Base-by-base conservation (phyloP, 2,113 vertebrate species). In the Limanda limanda region DNA sequence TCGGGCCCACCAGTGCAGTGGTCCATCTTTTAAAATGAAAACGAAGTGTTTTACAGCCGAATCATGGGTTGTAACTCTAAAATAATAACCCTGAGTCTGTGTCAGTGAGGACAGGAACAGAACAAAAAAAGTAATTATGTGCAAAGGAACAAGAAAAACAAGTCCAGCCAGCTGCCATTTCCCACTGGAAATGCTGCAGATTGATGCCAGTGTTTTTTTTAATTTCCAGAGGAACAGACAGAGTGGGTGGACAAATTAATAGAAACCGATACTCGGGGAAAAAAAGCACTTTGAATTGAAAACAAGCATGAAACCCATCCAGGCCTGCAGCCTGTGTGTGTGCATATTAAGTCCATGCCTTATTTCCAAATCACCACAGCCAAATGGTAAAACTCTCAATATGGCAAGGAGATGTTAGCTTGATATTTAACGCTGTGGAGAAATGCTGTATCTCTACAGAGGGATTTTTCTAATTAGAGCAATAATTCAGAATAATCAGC, bases 181-280 rank as follows among this genome's bases (percentile, higher is more conserved):
- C 81, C 88, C 76, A 66, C 14, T 84, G 83, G 87, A 89, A 86
- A 72, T 61, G 78, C 82, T 77, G 58, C 76, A 78, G 86, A 83
- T 84, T 77, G 79, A 86, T 86, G 83, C 45, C 68, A 75, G 78
- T 68, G 61, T 86, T 63, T 80, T n/a, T n/a, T 76, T 12, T 6
- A 23, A 80, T 86, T 86, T 87, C 81, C 60, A 88, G 82, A 89
- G 79, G 64, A 88, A 77, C 74, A 74, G 76, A 84, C 79, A 59
- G 78, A 84, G 84, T 75, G 73, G 76, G 73, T 68, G 83, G 79
- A 85, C 83, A 87, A 89, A 91, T 88, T 80, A 85, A 84, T 84
- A 83, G 78, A 88, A 86, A 83, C 77, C 68, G 81, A 76, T 71
- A 72, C 65, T 61, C 67, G 70, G 48, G 10, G 10, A 60, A 74